A percentile compares a stretch with the other conserved stretches of the same genome.
Conservation (phyloP, 2,888 invertebrate species). For the Mesochorus sp. region DNA sequence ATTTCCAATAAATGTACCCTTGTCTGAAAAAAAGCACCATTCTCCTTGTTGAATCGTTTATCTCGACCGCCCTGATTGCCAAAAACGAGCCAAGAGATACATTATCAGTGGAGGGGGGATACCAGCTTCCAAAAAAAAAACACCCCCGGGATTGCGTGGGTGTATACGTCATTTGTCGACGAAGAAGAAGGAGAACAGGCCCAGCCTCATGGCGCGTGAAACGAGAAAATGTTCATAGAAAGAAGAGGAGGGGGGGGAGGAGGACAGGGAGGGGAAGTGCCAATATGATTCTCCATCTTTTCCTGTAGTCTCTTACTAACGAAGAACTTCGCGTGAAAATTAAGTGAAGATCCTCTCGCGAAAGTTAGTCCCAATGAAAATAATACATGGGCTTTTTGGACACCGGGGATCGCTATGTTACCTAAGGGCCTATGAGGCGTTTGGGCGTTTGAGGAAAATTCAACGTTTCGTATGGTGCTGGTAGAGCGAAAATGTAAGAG, state of each 20-base stretch:
- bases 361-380: background rate
- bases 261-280: conserved; percentile 6
- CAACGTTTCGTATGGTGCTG: conserved; percentile 43
- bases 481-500: conserved; percentile 3
- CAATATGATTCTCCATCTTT: background rate
- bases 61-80: conserved; percentile 5
- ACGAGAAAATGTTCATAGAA: background rate
- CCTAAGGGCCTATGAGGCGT: conserved; percentile 16
- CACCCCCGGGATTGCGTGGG: background rate
- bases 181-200: background rate
- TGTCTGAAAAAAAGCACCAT: too few relatives aligned
- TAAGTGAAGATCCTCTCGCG: conserved; percentile 38
- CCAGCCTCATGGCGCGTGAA: too few relatives aligned
- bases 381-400: background rate
- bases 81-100: conserved; percentile 8
- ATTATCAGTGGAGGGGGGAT: background rate
- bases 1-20: background rate
- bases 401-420: conserved; percentile 36
- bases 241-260: too few relatives aligned
- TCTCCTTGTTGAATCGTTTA: conserved; percentile 34
- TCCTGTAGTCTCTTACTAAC: conserved; percentile 22
- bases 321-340: conserved; percentile 50
- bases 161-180: background rate
- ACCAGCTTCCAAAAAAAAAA: background rate
- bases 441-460: conserved; percentile 44